phyloP scores from a whole-genome alignment of 2,888 invertebrate genomes.

The Harpagoxenus sublaevis region DNA sequence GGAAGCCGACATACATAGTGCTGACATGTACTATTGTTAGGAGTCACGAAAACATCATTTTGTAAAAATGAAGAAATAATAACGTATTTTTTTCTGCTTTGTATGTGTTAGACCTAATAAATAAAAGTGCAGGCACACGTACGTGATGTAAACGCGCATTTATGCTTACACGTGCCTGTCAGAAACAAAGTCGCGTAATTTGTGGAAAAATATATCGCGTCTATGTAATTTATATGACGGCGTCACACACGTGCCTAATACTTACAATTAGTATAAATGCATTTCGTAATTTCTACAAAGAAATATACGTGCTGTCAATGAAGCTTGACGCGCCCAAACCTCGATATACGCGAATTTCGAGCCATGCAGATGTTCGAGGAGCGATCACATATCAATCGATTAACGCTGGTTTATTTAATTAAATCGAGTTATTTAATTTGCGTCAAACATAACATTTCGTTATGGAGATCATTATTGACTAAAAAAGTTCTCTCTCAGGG shows the following conservation, averaged over 20 bases:
- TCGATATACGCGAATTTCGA: background rate
- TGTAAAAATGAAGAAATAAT: slow-evolving; percentile 4
- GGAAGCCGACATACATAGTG: background rate
- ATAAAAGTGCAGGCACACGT: background rate
- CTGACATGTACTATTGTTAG: background rate
- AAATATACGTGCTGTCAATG: background rate
- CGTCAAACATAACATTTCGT: background rate
- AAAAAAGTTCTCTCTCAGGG: background rate
- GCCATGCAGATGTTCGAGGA: background rate
- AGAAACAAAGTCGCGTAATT: background rate
- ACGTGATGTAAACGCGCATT: background rate
- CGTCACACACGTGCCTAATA: background rate
- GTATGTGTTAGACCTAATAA: slow-evolving; percentile 3
- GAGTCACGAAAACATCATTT: background rate
- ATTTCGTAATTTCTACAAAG: background rate
- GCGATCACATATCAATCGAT: background rate
- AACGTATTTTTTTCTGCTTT: background rate
- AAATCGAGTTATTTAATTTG: background rate
- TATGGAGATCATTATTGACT: background rate
- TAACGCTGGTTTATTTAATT: background rate
- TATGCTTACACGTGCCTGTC: background rate
- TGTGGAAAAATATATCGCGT: background rate
- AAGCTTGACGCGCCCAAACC: background rate
- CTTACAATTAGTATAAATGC: background rate
- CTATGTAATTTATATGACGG: background rate